Percentiles rank a stretch among this genome's conserved stretches.
These are phyloP conservation scores for Lepilemur septentrionalis DNA, from an alignment of 2,797 vertebrate species.

Conservation along the genomic window DNA sequence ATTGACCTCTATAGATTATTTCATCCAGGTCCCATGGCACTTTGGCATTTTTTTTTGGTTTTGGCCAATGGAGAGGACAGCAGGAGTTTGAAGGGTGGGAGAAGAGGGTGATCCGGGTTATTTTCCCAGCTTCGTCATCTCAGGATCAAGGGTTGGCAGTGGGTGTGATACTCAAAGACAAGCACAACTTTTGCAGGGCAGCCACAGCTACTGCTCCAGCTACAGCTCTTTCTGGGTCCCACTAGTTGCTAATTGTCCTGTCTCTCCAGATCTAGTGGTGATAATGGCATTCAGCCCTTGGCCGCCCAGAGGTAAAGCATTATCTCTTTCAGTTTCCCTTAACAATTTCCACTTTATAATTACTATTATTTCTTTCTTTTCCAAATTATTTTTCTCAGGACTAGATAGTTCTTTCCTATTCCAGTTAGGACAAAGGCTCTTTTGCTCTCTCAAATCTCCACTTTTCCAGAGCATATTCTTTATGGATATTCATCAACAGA, in stretches of 20 bases:
- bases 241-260: neutral
- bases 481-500: neutral
- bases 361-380: neutral
- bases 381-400: neutral
- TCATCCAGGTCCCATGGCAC: neutral
- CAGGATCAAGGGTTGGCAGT: neutral
- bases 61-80: neutral
- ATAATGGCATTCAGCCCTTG: neutral
- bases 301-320: neutral
- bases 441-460: neutral
- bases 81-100: neutral
- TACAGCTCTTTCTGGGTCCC: neutral
- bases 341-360: slow-evolving; percentile 9
- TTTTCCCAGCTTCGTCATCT: neutral
- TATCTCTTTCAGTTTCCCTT: neutral
- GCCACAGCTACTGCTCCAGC: neutral
- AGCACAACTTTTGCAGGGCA: neutral
- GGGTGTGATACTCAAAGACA: neutral
- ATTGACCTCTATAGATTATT: neutral
- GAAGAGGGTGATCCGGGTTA: neutral
- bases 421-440: neutral
- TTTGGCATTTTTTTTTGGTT: neutral
- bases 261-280: neutral
- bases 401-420: neutral
- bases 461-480: neutral